Base-by-base conservation (phyloP, 2,888 invertebrate species). In the Zele albiditarsus region DNA sequence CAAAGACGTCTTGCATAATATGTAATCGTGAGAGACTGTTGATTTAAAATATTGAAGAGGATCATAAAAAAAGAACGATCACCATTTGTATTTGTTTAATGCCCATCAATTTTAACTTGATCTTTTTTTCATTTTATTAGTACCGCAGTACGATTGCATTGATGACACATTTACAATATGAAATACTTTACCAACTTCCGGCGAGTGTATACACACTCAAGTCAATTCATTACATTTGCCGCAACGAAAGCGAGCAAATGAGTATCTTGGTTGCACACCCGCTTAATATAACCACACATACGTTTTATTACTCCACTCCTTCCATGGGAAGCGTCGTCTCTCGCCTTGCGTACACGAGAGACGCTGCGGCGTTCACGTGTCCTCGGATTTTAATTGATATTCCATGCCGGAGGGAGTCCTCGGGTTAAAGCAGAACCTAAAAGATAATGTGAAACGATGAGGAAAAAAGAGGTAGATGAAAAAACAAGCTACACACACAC, bases 301-400 rank as follows among this genome's bases (percentile, higher is more conserved):
- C 73, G 78, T 73, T 76, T 71, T 73, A 78, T 79, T 78, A 79
- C 75, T 73, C 74, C 71, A 67, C 70, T 71, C 68, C 72, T 63
- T 76, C 74, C 74, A 71, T 70, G 74, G 63, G 75, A 76, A 79
- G 77, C 76, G 68, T 31, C n/a, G 46, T 46, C 46, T 46, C n/a
- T 46, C 6, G 46, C 46, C 4, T 46, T n/a, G 46, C 46, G 46
- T 16, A 46, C 46, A 46, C 38, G 42, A 57, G 57, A 23, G 67
- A 42, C 28, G 60, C 23, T 25, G 58, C 33, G 58, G 65, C 65
- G 72, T 69, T 75, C 74, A 73, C 71, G 74, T 73, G 75, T 72
- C 69, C 75, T 68, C 71, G 68, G 58, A 77, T 80, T 81, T 80
- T 82, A 84, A 84, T 82, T 80, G 80, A 84, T 84, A 82, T 84